phyloP scores from a whole-genome alignment of 2,797 vertebrate genomes.

The Poeciliopsis gracilis region DNA sequence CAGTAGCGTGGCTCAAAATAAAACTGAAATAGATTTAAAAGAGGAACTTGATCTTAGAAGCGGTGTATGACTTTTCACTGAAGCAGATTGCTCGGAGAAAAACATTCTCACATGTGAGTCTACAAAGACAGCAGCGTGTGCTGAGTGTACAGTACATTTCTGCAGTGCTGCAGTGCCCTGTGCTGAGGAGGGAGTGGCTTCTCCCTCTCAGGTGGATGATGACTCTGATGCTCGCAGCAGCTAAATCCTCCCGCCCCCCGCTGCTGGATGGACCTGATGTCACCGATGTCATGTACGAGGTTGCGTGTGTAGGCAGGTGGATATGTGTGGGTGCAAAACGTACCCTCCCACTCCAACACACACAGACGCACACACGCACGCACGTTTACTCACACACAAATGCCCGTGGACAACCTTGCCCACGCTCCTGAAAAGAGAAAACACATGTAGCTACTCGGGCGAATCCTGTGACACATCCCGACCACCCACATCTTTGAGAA shows the following conservation, averaged over 20 bases:
- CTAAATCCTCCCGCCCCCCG: slow-evolving; percentile 48
- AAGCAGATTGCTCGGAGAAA: slow-evolving; percentile 26
- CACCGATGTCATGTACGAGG: slow-evolving; percentile 57
- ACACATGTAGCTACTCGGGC: slow-evolving; percentile 28
- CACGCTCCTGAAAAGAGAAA: slow-evolving; percentile 50
- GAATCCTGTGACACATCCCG: slow-evolving; percentile 54
- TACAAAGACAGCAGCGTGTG: slow-evolving; percentile 18
- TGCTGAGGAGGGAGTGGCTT: slow-evolving; percentile 26
- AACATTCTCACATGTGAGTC: slow-evolving; percentile 6
- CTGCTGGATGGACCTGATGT: slow-evolving; percentile 43
- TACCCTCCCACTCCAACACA: slow-evolving; percentile 24
- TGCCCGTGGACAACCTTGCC: slow-evolving; percentile 38
- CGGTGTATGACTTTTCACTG: slow-evolving; percentile 6
- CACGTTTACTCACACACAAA: slow-evolving; percentile 16
- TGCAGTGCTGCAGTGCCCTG: slow-evolving; percentile 50
- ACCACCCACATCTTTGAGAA: slow-evolving; percentile 59
- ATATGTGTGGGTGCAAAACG: slow-evolving; percentile 20
- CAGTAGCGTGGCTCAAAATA: slow-evolving; percentile 43
- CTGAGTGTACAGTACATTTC: slow-evolving; percentile 23
- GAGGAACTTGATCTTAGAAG: slow-evolving; percentile 8
- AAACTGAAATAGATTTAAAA: slow-evolving; percentile 14
- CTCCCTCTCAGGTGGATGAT: slow-evolving; percentile 58
- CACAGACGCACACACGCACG: background rate
- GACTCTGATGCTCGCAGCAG: slow-evolving; percentile 66
- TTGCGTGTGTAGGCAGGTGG: slow-evolving; percentile 28